Percentiles rank a stretch among this genome's conserved stretches.
Evolutionary conservation across 2,113 vertebrate species (phyloP).

Genomic region (Myxocyprinus asiaticus): DNA sequence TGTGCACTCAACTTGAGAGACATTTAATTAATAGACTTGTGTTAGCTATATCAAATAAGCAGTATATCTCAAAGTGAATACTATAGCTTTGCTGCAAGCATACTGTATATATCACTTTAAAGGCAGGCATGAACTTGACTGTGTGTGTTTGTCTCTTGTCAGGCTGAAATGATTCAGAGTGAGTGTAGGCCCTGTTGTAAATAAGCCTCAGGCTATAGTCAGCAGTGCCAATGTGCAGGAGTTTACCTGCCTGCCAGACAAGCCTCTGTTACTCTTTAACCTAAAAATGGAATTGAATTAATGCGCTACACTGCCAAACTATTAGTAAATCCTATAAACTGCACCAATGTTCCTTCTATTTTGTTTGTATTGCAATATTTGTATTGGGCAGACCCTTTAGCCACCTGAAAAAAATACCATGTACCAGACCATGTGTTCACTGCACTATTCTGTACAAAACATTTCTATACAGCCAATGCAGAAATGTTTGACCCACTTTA

Average conservation of each 20-base stretch:
- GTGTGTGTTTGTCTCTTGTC: constrained; percentile 58
- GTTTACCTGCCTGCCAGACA: constrained; percentile 49
- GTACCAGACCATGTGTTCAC: too few relatives aligned
- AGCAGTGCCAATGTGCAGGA: constrained; percentile 53
- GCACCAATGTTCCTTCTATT: too few relatives aligned
- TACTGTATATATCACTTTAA: constrained; percentile 34
- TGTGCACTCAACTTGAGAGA: constrained; percentile 1
- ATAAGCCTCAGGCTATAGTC: constrained; percentile 57
- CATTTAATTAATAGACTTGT: constrained; percentile 54
- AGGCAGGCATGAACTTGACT: constrained; percentile 62
- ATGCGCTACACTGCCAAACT: neutral
- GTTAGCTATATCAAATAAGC: constrained; percentile 62
- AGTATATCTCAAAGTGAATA: constrained; percentile 57
- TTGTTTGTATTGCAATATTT: too few relatives aligned
- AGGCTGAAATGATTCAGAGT: constrained; percentile 54
- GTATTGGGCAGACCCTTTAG: too few relatives aligned
- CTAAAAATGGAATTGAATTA: constrained; percentile 1
- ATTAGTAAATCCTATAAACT: too few relatives aligned
- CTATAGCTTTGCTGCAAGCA: constrained; percentile 41
- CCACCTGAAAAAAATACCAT: too few relatives aligned
- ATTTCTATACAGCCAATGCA: too few relatives aligned
- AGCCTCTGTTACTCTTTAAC: constrained; percentile 29
- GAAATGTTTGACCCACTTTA: too few relatives aligned
- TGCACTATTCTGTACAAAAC: too few relatives aligned
- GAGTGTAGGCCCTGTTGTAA: constrained; percentile 53